Conservation (phyloP, 2,113 vertebrate species). For the Himantopus leucocephalus region DNA sequence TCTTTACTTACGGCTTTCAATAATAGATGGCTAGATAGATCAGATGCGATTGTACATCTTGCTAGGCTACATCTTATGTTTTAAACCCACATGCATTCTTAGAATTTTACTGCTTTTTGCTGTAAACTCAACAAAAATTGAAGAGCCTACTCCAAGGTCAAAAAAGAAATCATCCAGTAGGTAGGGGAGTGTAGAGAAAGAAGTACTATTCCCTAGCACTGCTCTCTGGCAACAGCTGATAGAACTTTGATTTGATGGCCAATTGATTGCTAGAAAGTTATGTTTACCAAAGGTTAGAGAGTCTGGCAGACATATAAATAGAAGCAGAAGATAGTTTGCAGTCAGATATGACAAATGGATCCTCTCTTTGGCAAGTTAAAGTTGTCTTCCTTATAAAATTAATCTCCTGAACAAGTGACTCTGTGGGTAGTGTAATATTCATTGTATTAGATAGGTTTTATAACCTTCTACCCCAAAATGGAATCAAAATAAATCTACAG, state of each 20-base stretch:
- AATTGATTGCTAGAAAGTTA: not conserved
- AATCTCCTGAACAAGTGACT: not conserved
- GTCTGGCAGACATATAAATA: slow-evolving; percentile 36
- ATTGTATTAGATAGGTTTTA: not conserved
- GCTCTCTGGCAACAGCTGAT: not conserved
- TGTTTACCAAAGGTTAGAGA: slow-evolving; percentile 27
- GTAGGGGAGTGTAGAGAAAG: not conserved
- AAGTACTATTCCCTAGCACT: not conserved
- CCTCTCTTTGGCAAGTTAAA: not conserved
- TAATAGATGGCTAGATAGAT: not conserved
- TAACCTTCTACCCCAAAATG: not conserved
- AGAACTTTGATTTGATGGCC: not conserved
- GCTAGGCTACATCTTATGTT: not conserved
- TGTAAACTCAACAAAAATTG: not conserved
- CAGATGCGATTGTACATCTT: not conserved
- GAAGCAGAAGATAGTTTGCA: not conserved
- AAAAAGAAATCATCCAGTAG: not conserved
- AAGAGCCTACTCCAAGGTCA: not conserved
- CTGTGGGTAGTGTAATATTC: not conserved
- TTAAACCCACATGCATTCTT: not conserved
- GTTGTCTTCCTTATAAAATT: not conserved
- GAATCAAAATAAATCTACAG: not conserved
- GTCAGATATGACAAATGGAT: not conserved
- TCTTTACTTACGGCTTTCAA: not conserved
- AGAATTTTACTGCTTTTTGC: not conserved